Percentiles rank a stretch among this genome's conserved stretches.
These are phyloP conservation scores for Chrosomus eos DNA, from an alignment of 2,797 vertebrate species.

Conservation along the genomic window DNA sequence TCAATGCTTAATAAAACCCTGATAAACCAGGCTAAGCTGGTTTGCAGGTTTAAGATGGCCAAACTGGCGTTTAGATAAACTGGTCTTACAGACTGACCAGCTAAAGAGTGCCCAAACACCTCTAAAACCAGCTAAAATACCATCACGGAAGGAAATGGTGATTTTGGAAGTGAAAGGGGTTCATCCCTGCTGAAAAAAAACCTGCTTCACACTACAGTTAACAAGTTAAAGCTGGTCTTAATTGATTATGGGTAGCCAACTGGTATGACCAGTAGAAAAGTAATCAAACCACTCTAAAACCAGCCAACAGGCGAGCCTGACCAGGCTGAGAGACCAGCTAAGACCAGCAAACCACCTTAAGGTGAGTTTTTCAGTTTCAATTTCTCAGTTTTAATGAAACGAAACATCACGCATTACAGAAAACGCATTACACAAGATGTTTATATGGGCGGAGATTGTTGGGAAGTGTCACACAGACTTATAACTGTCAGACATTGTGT, in stretches of 20 bases:
- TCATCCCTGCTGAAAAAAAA: not conserved
- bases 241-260: not conserved
- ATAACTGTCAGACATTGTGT: constrained; percentile 25
- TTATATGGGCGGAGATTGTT: constrained; percentile 20
- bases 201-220: not conserved
- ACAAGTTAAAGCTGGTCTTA: not conserved
- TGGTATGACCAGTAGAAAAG: not conserved
- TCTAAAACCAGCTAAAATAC: not conserved
- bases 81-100: not conserved
- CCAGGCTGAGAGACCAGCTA: not conserved
- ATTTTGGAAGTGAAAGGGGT: no score
- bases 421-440: not conserved
- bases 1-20: not conserved
- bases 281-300: not conserved
- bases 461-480: not conserved
- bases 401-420: not conserved
- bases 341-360: not conserved
- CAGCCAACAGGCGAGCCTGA: not conserved
- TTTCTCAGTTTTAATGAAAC: not conserved
- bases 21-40: not conserved
- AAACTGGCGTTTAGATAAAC: not conserved
- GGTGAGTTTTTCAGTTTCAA: not conserved
- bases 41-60: not conserved
- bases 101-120: not conserved
- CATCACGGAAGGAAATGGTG: not conserved